A percentile compares a stretch with the other conserved stretches of the same genome.
Evolutionary conservation across 2,888 invertebrate species (phyloP).

Genomic region (Sinodicranocentrus sp.): DNA sequence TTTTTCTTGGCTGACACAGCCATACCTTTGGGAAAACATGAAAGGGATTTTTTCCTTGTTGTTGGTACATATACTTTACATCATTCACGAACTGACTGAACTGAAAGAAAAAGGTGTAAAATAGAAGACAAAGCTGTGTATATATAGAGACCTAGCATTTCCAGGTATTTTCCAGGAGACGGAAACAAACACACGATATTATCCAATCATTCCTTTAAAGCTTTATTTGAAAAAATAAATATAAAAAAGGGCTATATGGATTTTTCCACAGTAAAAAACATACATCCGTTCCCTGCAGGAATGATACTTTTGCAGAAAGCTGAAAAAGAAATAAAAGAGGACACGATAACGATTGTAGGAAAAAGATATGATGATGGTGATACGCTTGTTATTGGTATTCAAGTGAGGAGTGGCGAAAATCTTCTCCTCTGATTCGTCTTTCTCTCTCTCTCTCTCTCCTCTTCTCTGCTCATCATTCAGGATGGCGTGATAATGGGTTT

Average conservation of each 20-base stretch:
- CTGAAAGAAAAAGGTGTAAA: neutral
- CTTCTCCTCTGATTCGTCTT: constrained; percentile 66
- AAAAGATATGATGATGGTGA: constrained; percentile 22
- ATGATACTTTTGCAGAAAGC: neutral
- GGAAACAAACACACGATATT: neutral
- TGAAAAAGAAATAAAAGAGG: neutral
- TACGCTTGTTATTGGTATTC: constrained; percentile 65
- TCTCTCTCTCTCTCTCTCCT: constrained; percentile 41
- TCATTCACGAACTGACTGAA: neutral
- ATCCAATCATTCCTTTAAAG: neutral
- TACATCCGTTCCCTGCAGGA: no score
- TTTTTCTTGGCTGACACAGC: neutral
- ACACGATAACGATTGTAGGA: neutral
- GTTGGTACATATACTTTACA: neutral
- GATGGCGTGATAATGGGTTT: constrained; percentile 75
- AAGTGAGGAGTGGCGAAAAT: constrained; percentile 58
- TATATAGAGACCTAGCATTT: no score
- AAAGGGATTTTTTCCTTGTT: neutral
- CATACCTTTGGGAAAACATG: neutral
- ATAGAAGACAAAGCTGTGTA: neutral
- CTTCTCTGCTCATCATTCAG: constrained; percentile 65
- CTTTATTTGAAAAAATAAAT: no score
- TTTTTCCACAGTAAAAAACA: no score
- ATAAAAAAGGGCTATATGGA: no score
- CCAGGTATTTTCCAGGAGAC: neutral